phyloP scores from a whole-genome alignment of 2,797 vertebrate species.

The Karalla daura region DNA sequence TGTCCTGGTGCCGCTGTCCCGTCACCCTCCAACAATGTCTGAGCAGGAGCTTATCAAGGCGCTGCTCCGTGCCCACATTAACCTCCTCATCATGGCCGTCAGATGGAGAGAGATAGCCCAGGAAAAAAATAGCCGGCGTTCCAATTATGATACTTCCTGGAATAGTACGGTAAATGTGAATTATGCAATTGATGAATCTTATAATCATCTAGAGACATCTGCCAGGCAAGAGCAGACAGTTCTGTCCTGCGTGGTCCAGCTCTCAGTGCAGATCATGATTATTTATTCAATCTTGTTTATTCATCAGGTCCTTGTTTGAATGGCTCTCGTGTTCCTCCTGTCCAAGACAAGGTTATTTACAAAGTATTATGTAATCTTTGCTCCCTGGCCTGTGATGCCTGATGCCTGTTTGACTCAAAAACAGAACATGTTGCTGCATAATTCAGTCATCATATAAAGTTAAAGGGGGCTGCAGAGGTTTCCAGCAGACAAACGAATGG shows the following conservation, averaged over 20 bases:
- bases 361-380: neutral
- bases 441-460: neutral
- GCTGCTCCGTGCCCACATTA: neutral
- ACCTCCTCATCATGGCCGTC: neutral
- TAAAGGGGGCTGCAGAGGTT: neutral
- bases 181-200: neutral
- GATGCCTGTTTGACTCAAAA: neutral
- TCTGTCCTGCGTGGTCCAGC: no score
- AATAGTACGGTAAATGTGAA: neutral
- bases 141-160: neutral
- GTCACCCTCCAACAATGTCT: neutral
- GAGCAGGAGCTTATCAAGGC: neutral
- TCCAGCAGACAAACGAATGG: neutral
- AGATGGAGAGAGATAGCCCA: neutral
- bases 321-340: neutral
- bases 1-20: neutral
- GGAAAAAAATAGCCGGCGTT: neutral
- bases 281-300: neutral
- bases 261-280: neutral
- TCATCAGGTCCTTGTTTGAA: neutral
- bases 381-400: neutral
- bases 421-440: neutral
- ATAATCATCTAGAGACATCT: no score
- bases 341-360: slow-evolving; percentile 1
- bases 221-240: no score